Base-by-base conservation (phyloP, 1,140 invertebrate species). In the Elysia chlorotica region DNA sequence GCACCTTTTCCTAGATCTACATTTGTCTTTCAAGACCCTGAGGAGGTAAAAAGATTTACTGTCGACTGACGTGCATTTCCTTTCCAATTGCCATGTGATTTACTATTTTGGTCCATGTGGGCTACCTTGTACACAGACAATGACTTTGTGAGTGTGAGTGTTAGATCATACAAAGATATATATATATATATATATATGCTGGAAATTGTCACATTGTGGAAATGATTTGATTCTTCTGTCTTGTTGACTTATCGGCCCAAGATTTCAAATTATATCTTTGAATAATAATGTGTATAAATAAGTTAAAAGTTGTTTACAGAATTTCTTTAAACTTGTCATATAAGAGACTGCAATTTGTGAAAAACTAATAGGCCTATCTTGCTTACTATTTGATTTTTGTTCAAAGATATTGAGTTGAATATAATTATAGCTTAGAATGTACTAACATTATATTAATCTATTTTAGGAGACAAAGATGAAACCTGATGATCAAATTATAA, bases 11-110 rank as follows among this genome's bases (percentile, higher is more conserved):
- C 33, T 62, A 80, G 21, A 10, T 31, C 76, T 68, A 84, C 83
- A 71, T 85, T 83, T 75, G 76, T 82, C 25, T 85, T 79, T 75
- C 76, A 82, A 73, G 76, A 84, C 56, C 74, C 78, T n/a, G 61
- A 76, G 38, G 80, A 83, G 76, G 81, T 79, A 63, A 62, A 25
- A 48, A n/a, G n/a, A n/a, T n/a, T n/a, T n/a, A n/a, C n/a, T n/a
- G n/a, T n/a, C n/a, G n/a, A n/a, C n/a, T n/a, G 21, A 10, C 38
- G 76, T 68, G 83, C 83, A 71, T 85, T 83, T 75, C 74, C 82
- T 30, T 85, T 79, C 74, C 76, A 82, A 73, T 74, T 83, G 57
- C 74, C 78, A 25, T 56, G 75, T 38, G 80, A 83, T 75, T 79
- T 79, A 63, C 54, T 19, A 48, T 48, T 48, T 48, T 10, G 41